These are phyloP conservation scores for Emydocephalus ijimae DNA, from an alignment of 2,113 vertebrate species.

Conservation along the genomic window DNA sequence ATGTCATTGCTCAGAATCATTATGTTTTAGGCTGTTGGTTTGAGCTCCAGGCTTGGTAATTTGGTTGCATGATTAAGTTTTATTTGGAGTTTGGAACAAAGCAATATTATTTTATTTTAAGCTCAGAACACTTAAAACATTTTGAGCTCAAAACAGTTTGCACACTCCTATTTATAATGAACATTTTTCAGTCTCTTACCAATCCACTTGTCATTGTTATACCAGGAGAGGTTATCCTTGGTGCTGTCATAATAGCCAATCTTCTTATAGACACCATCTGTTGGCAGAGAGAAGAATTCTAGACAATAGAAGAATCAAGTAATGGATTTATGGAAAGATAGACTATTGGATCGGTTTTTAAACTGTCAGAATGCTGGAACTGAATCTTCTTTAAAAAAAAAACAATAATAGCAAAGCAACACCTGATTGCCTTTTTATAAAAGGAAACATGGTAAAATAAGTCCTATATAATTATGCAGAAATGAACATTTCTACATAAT, in stretches of 20 bases:
- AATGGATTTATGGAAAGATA: not conserved
- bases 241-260: constrained; percentile 95
- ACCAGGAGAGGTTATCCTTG: constrained; percentile 92
- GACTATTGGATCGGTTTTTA: not conserved
- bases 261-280: constrained; percentile 91
- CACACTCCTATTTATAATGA: not conserved
- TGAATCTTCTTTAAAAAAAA: not conserved
- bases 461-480: not conserved
- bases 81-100: not conserved
- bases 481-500: not conserved
- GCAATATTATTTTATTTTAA: not conserved
- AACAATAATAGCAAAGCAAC: not conserved
- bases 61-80: not conserved
- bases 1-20: not conserved
- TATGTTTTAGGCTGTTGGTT: not conserved
- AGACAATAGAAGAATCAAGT: not conserved
- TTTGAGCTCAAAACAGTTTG: not conserved
- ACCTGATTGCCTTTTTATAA: not conserved
- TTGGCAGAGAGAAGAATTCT: not conserved
- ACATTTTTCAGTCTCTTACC: constrained; percentile 65
- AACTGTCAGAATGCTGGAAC: not conserved
- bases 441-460: not conserved
- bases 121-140: not conserved
- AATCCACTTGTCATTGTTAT: constrained; percentile 89
- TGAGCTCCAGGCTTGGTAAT: too few species aligned